Evolutionary conservation across 2,113 vertebrate species (phyloP).

Genomic region (Australoheros scitulus): DNA sequence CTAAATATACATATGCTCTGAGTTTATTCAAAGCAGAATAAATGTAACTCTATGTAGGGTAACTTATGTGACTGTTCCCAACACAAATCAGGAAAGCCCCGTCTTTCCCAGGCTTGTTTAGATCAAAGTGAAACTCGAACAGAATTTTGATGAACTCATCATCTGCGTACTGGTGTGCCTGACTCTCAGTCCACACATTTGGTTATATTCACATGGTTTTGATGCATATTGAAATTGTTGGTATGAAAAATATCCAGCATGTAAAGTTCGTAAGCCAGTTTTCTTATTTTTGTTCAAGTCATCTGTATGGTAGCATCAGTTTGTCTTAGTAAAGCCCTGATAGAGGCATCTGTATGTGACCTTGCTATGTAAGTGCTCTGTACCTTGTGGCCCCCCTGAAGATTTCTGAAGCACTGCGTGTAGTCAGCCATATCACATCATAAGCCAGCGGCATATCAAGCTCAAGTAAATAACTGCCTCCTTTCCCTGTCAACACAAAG

Average conservation of each 20-base stretch:
- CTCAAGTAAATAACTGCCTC: slow-evolving; percentile 48
- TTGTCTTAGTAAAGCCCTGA: not conserved
- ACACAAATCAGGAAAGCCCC: not conserved
- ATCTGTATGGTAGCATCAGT: not conserved
- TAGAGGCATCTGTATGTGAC: slow-evolving; percentile 19
- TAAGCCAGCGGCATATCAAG: slow-evolving; percentile 16
- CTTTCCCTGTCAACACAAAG: slow-evolving; percentile 32
- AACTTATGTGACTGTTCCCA: not conserved
- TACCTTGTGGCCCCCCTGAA: slow-evolving; percentile 31
- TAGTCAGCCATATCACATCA: slow-evolving; percentile 18
- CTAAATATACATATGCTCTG: not conserved
- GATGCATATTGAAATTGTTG: slow-evolving; percentile 10
- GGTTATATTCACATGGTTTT: not conserved
- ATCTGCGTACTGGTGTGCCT: not conserved
- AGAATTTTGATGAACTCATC: not conserved
- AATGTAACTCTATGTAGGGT: not conserved
- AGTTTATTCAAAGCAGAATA: not conserved
- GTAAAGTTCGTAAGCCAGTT: not conserved
- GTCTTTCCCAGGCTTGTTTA: not conserved
- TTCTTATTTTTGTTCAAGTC: not conserved
- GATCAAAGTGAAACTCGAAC: slow-evolving; percentile 9
- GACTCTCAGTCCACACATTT: not conserved
- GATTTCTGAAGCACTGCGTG: slow-evolving; percentile 26
- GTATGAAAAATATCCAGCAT: not conserved
- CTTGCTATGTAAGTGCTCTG: slow-evolving; percentile 40